Base-by-base conservation (phyloP, 2,113 vertebrate species). In the Aythya baeri region DNA sequence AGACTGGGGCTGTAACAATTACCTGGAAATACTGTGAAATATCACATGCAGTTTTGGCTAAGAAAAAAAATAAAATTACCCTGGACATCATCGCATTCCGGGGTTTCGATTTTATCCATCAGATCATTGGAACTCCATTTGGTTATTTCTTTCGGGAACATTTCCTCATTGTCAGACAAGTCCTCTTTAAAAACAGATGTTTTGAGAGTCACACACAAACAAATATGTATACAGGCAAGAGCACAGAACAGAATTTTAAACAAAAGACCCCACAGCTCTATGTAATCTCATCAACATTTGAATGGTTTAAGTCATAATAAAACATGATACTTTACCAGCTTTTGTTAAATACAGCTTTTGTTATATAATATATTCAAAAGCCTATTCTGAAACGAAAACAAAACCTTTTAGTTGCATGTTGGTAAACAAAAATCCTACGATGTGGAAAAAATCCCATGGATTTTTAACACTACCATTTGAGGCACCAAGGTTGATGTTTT, bases 61-160 rank as follows among this genome's bases (percentile, higher is more conserved):
- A 8, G 32, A 70, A 72, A 72, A 63, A 58, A 32, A 54, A 32
- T 34, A 55, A 46, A 79, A 43, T 72, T 98, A 99, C 99, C 98
- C 63, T 98, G 94, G 59, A 97, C 91, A 84, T 99, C 98, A 67
- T 99, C 99, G 0, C 98, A 87, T 93, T 99, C 99, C 0, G 97
- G 96, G 27, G 98, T 98, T 95, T 99, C 99, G 26, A 99, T 99
- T 97, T 99, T 99, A 98, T 99, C 99, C 97, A 99, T 99, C 94
- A 99, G 98, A 83, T 99, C 99, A 3, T 99, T 99, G 89, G 99
- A 99, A 95, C 98, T 99, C 99, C 99, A 99, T 91, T 99, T 99
- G 87, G 98, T 96, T 90, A 99, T 99, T 97, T 99, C 99, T 96
- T 99, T 98, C 21, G 99, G 98, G 95, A 99, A 98, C 80, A 98